Base-by-base conservation (phyloP, 1,140 invertebrate genomes). In the Eurosta solidaginis region DNA sequence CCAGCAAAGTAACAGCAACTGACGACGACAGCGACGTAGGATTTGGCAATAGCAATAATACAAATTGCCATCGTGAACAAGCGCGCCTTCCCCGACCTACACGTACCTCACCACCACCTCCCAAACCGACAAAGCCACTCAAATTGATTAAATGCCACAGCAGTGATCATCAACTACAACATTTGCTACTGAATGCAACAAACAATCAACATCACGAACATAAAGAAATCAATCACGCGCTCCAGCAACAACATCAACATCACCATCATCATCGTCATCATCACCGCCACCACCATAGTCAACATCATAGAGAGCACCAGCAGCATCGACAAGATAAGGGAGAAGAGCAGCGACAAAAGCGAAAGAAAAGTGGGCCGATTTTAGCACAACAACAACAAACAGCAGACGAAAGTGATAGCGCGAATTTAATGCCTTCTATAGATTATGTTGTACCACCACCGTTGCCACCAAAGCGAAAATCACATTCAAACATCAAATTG, bases 361-460 rank as follows among this genome's bases (percentile, higher is more conserved):
- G 27, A 25, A 29, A 68, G n/a, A n/a, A n/a, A n/a, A n/a, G n/a
- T n/a, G n/a, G n/a, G n/a, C n/a, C n/a, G n/a, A n/a, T n/a, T n/a
- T n/a, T n/a, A n/a, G n/a, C 83, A 85, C 84, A 83, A 85, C 82
- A 79, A 83, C 79, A 81, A 79, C 81, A 77, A 84, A 79, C 77
- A 85, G 83, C 79, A 14, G 44, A 83, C 73, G 80, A 83, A 74
- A 82, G 79, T 12, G 78, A 80, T 40, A 80, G 78, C 47, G 74
- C 79, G 33, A 78, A 49, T 14, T 76, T 79, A 54, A 79, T 79
- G 78, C 78, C 78, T 25, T 74, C 78, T 0, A 20, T 77, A 33
- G 78, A 79, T 77, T 50, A 77, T 50, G 47, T 40, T 42, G 74
- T 75, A 33, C 73, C 59, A 33, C 59, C 77, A 42, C 63, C 78